Conservation (phyloP, 2,113 vertebrate species). For the Brachyistius frenatus region DNA sequence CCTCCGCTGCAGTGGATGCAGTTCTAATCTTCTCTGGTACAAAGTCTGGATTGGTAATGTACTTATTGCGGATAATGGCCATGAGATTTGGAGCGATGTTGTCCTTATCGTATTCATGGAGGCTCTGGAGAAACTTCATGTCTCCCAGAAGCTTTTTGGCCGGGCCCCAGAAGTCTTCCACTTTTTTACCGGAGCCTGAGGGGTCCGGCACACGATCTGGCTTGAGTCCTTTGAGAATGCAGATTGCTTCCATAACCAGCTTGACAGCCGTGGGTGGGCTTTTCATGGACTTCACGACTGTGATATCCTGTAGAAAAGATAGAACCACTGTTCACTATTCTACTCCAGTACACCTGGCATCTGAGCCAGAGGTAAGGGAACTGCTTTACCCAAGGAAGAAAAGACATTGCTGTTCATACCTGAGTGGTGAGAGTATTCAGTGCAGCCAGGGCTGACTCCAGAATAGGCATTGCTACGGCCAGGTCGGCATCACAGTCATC, state of each 20-base stretch:
- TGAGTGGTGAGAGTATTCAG: slow-evolving; percentile 90
- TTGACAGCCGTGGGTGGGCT: slow-evolving; percentile 91
- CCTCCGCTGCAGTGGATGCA: slow-evolving; percentile 92
- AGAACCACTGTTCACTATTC: not conserved
- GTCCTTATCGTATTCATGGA: slow-evolving; percentile 93
- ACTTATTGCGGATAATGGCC: slow-evolving; percentile 88
- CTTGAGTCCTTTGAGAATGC: slow-evolving; percentile 93
- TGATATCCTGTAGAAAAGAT: slow-evolving; percentile 88
- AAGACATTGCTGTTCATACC: slow-evolving; percentile 74
- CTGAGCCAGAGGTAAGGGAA: not conserved
- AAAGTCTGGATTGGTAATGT: slow-evolving; percentile 93
- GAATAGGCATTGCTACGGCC: slow-evolving; percentile 87
- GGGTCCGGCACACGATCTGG: slow-evolving; percentile 91
- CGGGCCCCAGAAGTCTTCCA: slow-evolving; percentile 94
- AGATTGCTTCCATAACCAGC: slow-evolving; percentile 94
- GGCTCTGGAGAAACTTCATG: slow-evolving; percentile 91
- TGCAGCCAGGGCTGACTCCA: slow-evolving; percentile 89
- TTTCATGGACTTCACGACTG: slow-evolving; percentile 95
- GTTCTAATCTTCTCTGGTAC: slow-evolving; percentile 92
- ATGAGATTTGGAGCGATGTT: slow-evolving; percentile 89
- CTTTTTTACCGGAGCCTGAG: slow-evolving; percentile 89
- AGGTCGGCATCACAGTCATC: slow-evolving; percentile 93
- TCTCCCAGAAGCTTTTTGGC: slow-evolving; percentile 93
- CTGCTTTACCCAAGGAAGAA: not conserved
- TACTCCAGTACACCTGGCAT: not conserved